A percentile compares a stretch with the other conserved stretches of the same genome.
These are phyloP conservation scores for Solea solea DNA, from an alignment of 2,113 vertebrate genomes.

Conservation along the genomic window DNA sequence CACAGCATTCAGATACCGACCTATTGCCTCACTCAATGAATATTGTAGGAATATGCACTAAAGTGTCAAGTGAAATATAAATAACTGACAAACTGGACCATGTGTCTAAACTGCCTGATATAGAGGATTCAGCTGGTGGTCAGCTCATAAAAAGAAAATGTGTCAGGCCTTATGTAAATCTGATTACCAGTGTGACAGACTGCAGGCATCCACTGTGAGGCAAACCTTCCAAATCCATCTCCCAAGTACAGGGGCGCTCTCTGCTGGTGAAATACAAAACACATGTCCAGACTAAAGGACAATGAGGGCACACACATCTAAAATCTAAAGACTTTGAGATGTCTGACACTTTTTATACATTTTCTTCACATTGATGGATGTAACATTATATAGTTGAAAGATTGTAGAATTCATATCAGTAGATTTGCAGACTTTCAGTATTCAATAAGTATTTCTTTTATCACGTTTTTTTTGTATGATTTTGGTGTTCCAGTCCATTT, in stretches of 20 bases:
- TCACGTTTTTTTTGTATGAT: no score
- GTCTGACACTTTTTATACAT: no score
- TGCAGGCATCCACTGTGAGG: constrained; percentile 7
- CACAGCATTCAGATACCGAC: no score
- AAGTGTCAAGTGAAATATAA: background rate
- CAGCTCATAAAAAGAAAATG: constrained; percentile 13
- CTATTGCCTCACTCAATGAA: background rate
- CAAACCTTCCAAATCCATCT: background rate
- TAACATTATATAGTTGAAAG: no score
- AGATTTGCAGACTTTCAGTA: no score
- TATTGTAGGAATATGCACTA: background rate
- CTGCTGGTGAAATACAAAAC: constrained; percentile 53
- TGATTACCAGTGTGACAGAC: constrained; percentile 23
- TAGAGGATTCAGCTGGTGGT: background rate
- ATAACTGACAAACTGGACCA: background rate
- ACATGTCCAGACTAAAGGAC: background rate
- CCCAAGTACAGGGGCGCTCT: constrained; percentile 30
- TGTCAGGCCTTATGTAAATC: constrained; percentile 15
- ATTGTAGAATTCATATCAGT: no score
- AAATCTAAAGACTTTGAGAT: background rate
- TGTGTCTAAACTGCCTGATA: constrained; percentile 5
- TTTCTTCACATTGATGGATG: no score
- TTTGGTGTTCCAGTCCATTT: background rate
- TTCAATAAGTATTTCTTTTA: no score
- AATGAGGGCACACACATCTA: background rate